These are phyloP conservation scores for Adrianichthys oophorus DNA, from an alignment of 2,797 vertebrate genomes.

Conservation along the genomic window DNA sequence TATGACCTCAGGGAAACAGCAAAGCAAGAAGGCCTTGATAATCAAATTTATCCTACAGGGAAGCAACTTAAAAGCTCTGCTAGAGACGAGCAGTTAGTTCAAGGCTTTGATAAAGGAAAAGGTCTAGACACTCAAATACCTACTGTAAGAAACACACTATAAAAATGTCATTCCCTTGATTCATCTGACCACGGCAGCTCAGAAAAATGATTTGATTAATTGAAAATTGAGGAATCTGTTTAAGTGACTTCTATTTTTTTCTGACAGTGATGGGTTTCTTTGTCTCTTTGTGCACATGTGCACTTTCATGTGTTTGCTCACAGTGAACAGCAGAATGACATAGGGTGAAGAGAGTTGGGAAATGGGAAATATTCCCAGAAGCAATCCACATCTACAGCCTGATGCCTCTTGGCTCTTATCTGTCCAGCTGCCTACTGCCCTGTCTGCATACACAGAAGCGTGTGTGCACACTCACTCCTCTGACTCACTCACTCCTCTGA, in stretches of 20 bases:
- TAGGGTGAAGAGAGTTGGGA: slow-evolving; percentile 45
- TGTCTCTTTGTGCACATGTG: slow-evolving; percentile 13
- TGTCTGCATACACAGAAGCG: slow-evolving; percentile 9
- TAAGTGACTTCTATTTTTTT: slow-evolving; percentile 27
- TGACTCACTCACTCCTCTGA: slow-evolving; percentile 30
- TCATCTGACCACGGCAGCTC: slow-evolving; percentile 39
- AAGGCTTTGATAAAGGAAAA: slow-evolving; percentile 49
- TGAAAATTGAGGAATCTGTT: slow-evolving; percentile 63
- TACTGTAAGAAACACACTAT: slow-evolving; percentile 41
- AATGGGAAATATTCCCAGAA: slow-evolving; percentile 71
- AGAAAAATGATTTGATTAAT: slow-evolving; percentile 62
- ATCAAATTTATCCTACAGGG: slow-evolving; percentile 75
- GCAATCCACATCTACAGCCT: slow-evolving; percentile 65
- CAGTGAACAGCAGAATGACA: slow-evolving; percentile 53
- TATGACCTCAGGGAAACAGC: slow-evolving; percentile 55
- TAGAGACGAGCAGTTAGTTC: slow-evolving; percentile 67
- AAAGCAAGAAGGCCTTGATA: slow-evolving; percentile 60
- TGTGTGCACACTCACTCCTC: slow-evolving; percentile 18
- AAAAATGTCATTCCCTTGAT: slow-evolving; percentile 69
- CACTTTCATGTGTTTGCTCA: slow-evolving; percentile 25
- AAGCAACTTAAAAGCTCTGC: slow-evolving; percentile 68
- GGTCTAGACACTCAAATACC: slow-evolving; percentile 46
- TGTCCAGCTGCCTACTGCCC: slow-evolving; percentile 38
- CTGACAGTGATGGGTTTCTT: slow-evolving; percentile 36
- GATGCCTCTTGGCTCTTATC: slow-evolving; percentile 62